Conservation (phyloP, 2,888 invertebrate genomes). For the Synanthedon formicaeformis region DNA sequence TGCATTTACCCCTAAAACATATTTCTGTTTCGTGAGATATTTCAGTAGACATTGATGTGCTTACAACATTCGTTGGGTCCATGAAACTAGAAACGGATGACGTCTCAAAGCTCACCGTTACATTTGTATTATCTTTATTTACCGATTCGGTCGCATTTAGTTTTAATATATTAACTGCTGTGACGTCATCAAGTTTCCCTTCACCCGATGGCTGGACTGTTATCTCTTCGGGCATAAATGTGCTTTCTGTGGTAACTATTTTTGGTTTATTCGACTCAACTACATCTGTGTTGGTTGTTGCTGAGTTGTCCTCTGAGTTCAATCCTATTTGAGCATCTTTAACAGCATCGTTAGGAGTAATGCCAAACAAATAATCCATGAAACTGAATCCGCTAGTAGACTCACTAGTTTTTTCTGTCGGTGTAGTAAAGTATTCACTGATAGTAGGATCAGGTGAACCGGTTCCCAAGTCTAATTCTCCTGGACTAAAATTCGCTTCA, state of each 20-base stretch:
- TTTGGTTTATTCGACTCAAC: conserved; percentile 29
- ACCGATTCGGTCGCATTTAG: conserved; percentile 12
- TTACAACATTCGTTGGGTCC: conserved; percentile 69
- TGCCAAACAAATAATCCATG: conserved; percentile 57
- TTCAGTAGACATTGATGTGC: conserved; percentile 85
- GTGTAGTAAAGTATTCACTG: conserved; percentile 34
- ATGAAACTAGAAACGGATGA: conserved; percentile 52
- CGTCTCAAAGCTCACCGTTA: conserved; percentile 27
- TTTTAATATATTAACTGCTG: conserved; percentile 13
- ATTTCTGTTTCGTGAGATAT: conserved; percentile 89
- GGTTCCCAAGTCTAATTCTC: conserved; percentile 55
- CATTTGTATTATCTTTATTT: conserved; percentile 13
- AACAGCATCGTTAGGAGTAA: conserved; percentile 34
- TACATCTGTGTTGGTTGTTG: conserved; percentile 21
- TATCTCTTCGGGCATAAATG: conserved; percentile 55
- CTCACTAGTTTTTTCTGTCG: conserved; percentile 35
- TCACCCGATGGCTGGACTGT: conserved; percentile 22
- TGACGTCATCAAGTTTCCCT: conserved; percentile 15
- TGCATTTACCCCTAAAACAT: conserved; percentile 86
- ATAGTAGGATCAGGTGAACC: conserved; percentile 46
- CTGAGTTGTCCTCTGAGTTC: not conserved
- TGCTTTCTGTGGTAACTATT: conserved; percentile 41
- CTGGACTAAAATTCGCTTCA: conserved; percentile 23
- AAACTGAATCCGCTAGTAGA: conserved; percentile 37
- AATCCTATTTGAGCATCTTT: not conserved